phyloP scores from a whole-genome alignment of 2,797 vertebrate species.

The Pachyuromys duprasi region DNA sequence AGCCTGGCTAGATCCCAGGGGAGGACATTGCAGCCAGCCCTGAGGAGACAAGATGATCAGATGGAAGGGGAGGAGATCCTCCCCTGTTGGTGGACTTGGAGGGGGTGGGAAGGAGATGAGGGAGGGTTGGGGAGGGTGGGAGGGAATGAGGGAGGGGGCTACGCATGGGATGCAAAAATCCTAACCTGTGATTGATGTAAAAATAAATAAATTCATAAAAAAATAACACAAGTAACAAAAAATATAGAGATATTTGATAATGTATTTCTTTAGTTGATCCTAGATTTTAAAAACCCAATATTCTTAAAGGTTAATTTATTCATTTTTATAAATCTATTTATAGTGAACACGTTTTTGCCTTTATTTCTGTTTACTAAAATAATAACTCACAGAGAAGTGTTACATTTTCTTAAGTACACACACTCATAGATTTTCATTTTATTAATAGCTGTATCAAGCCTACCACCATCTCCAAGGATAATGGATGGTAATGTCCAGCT shows the following conservation, averaged over 20 bases:
- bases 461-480: background rate
- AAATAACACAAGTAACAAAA: background rate
- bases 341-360: background rate
- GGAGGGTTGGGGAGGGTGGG: no score
- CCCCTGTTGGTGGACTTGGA: no score
- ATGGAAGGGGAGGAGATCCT: no score
- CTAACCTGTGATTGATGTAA: no score
- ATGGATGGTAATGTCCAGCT: background rate
- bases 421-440: background rate
- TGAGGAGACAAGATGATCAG: no score
- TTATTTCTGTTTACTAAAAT: no score
- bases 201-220: no score
- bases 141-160: no score
- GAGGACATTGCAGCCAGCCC: no score
- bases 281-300: background rate
- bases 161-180: no score
- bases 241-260: background rate
- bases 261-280: background rate
- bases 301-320: background rate
- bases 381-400: background rate
- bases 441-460: background rate
- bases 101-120: no score
- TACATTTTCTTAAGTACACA: background rate
- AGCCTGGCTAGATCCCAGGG: no score
- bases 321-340: background rate